Conservation (phyloP, 2,888 invertebrate genomes). For the Malachius bipustulatus region DNA sequence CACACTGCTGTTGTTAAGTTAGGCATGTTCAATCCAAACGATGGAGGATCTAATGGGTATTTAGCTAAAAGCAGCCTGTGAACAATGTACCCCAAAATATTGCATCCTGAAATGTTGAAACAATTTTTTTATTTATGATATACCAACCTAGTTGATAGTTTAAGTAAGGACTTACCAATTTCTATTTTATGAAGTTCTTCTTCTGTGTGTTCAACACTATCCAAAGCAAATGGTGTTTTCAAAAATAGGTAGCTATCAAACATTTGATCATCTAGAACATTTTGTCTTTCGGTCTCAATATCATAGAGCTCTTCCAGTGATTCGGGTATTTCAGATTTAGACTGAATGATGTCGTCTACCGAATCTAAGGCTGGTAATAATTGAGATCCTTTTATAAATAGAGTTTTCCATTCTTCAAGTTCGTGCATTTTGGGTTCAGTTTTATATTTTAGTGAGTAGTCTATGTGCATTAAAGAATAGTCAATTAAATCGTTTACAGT, state of each 20-base stretch:
- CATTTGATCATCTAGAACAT: constrained; percentile 42
- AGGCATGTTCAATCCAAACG: constrained; percentile 26
- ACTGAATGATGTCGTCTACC: constrained; percentile 30
- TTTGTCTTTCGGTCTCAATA: constrained; percentile 42
- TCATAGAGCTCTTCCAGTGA: constrained; percentile 38
- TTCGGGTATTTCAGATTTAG: constrained; percentile 30
- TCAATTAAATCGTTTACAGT: constrained; percentile 44
- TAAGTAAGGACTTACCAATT: constrained; percentile 13
- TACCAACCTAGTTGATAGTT: constrained; percentile 11
- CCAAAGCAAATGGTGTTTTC: constrained; percentile 42
- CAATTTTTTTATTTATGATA: not conserved
- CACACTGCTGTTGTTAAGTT: constrained; percentile 27
- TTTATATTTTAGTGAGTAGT: constrained; percentile 37
- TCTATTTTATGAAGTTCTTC: constrained; percentile 33
- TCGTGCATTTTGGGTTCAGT: constrained; percentile 36
- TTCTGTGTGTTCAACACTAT: constrained; percentile 37
- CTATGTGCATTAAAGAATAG: constrained; percentile 41
- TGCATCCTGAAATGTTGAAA: constrained; percentile 21
- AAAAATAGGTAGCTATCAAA: constrained; percentile 45
- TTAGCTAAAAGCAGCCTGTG: constrained; percentile 29
- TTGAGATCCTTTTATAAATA: constrained; percentile 44
- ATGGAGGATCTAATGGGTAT: constrained; percentile 27
- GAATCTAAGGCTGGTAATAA: constrained; percentile 42
- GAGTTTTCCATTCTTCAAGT: constrained; percentile 41
- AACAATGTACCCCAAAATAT: constrained; percentile 31